Base-by-base conservation (phyloP, 1,140 invertebrate species). In the Olivierus martensii region DNA sequence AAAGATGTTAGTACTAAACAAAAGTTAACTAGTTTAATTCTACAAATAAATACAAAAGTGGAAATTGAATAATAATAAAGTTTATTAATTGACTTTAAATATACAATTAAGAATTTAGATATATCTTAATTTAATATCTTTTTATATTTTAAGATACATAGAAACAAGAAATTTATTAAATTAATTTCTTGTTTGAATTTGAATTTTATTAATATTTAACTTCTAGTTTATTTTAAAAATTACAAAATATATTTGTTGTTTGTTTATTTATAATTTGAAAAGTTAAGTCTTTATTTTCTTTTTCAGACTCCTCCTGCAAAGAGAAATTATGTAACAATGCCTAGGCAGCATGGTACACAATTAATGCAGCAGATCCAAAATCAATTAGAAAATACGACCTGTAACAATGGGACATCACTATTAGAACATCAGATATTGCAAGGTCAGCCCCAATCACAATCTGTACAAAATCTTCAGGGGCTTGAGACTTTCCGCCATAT, bases 261-360 rank as follows among this genome's bases (percentile, higher is more conserved):
- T 14, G 7, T 21, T 18, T 45, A 18, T 42, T 17, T 7, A 35
- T 1, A 1, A 22, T 10, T 18, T 62, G 17, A 5, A 19, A n/a
- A 17, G 35, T 51, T 46, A 12, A 28, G 41, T 43, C n/a, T 59
- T 35, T 14, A 62, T 56, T 46, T 71, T 69, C 49, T 58, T 21
- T 54, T 60, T 18, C 74, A 85, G 78, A 83, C 81, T 15, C 80
- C 81, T 34, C 81, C 80, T 17, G 73, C 79, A 38, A 82, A 60
- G 76, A 81, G 55, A 73, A 78, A 60, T 47, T 66, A 84, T 62
- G 82, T 82, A 57, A 88, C 85, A 60, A 67, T 90, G 61, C 87
- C 86, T 15, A 75, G 84, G 46, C 81, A 77, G 50, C 76, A 63
- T 36, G 56, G 55, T 28, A 17, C 61, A 19, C 50, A 60, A 3